Percentiles rank a stretch among this genome's conserved stretches.
These are phyloP conservation scores for Lymantria monacha DNA, from an alignment of 2,888 invertebrate species.

Conservation along the genomic window DNA sequence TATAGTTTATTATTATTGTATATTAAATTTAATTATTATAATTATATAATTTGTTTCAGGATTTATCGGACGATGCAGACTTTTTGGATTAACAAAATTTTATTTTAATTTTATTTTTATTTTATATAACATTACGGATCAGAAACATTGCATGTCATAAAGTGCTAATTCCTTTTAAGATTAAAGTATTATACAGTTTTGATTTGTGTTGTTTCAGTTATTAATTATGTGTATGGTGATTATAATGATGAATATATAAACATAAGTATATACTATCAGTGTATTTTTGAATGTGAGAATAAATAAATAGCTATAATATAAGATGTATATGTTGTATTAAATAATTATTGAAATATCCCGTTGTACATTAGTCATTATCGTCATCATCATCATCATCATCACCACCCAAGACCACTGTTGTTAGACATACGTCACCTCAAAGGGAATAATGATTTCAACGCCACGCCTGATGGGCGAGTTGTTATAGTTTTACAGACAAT, in stretches of 20 bases:
- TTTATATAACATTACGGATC: conserved; percentile 37
- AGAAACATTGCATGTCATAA: conserved; percentile 61
- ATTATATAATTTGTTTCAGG: conserved; percentile 44
- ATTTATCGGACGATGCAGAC: conserved; percentile 73
- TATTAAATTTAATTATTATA: background rate
- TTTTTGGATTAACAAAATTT: conserved; percentile 53
- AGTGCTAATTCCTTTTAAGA: conserved; percentile 67
- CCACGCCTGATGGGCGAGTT: too few species aligned
- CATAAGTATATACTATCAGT: conserved; percentile 6
- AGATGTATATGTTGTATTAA: conserved; percentile 3
- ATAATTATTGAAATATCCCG: background rate
- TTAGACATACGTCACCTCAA: too few species aligned
- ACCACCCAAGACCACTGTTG: too few species aligned
- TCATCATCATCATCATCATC: too few species aligned
- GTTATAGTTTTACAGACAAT: too few species aligned
- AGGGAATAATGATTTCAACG: too few species aligned
- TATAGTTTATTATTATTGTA: too few species aligned
- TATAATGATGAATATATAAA: conserved; percentile 5
- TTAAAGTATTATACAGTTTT: conserved; percentile 68
- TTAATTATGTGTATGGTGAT: background rate
- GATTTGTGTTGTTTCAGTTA: conserved; percentile 26
- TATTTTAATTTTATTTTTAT: conserved; percentile 49
- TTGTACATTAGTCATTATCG: too few species aligned
- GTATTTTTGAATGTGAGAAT: conserved; percentile 9
- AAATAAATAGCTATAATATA: conserved; percentile 5